These are phyloP conservation scores for Triplophysa rosa DNA, from an alignment of 2,113 vertebrate species.

Conservation along the genomic window DNA sequence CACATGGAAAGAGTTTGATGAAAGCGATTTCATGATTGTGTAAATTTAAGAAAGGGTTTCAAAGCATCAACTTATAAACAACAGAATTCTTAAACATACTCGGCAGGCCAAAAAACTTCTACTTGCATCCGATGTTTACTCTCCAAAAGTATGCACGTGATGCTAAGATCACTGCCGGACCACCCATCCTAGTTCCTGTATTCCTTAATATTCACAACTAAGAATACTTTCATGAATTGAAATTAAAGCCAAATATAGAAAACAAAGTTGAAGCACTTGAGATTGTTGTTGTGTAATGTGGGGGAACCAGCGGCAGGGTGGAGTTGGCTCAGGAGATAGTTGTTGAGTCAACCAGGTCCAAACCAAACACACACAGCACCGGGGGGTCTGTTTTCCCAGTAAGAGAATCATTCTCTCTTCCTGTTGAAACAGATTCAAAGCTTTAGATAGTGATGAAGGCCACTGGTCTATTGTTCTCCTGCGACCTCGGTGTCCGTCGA, in stretches of 20 bases:
- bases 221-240: not conserved
- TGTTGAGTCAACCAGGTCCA: conserved; percentile 34
- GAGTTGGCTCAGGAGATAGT: conserved; percentile 20
- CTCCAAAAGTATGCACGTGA: not conserved
- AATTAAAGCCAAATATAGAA: conserved; percentile 3
- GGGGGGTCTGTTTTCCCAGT: conserved; percentile 39
- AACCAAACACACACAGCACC: conserved; percentile 35
- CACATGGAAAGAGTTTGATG: conserved; percentile 16
- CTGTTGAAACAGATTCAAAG: conserved; percentile 42
- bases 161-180: conserved; percentile 14
- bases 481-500: conserved; percentile 29
- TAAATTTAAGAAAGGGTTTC: conserved; percentile 20
- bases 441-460: conserved; percentile 23
- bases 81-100: not conserved
- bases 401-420: conserved; percentile 27
- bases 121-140: conserved; percentile 1
- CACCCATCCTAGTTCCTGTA: conserved; percentile 24
- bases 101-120: not conserved
- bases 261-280: not conserved
- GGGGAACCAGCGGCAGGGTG: conserved; percentile 23
- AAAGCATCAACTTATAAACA: conserved; percentile 50
- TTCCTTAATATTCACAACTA: not conserved
- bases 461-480: conserved; percentile 36
- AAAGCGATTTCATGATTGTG: not conserved
- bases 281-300: conserved; percentile 13